Evolutionary conservation across 2,888 invertebrate genomes (phyloP).

Genomic region (Drosophila setosimentum): DNA sequence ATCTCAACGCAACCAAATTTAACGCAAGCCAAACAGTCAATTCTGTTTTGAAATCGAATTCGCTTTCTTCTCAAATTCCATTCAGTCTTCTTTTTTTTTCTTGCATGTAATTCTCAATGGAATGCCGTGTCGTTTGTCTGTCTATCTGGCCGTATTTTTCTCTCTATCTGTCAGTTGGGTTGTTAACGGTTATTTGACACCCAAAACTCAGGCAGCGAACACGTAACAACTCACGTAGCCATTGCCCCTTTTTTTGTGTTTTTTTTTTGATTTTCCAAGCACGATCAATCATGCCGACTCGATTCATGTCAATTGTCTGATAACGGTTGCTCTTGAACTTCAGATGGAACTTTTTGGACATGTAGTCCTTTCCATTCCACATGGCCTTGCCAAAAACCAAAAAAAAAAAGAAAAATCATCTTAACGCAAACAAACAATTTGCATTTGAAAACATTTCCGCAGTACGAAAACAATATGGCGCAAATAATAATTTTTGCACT

Average conservation of each 20-base stretch:
- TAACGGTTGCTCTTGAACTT: constrained; percentile 52
- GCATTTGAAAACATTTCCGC: constrained; percentile 47
- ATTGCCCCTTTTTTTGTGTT: not conserved
- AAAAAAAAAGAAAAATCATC: not conserved
- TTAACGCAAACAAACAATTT: constrained; percentile 7
- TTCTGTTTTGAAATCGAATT: constrained; percentile 76
- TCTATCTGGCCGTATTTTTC: not conserved
- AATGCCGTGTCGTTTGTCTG: constrained; percentile 48
- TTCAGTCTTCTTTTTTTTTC: constrained; percentile 20
- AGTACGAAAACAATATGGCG: constrained; percentile 6
- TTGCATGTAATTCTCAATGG: constrained; percentile 55
- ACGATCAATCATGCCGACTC: constrained; percentile 37
- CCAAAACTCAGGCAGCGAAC: constrained; percentile 24
- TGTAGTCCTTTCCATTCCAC: constrained; percentile 5
- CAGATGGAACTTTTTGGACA: constrained; percentile 9
- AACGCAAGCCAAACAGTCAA: constrained; percentile 39
- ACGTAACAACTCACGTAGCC: constrained; percentile 48
- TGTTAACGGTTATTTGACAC: constrained; percentile 42
- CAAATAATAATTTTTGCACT: constrained; percentile 24
- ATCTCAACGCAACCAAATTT: constrained; percentile 36
- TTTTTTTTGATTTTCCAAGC: constrained; percentile 2
- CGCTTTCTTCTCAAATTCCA: constrained; percentile 70
- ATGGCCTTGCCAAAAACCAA: not conserved
- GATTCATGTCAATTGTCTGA: constrained; percentile 8
- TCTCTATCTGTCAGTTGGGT: not conserved